Evolutionary conservation across 2,797 vertebrate genomes (phyloP), one percentile per base, ranked within the genome.

Genomic region (Parauchenoglanis punctatus): DNA sequence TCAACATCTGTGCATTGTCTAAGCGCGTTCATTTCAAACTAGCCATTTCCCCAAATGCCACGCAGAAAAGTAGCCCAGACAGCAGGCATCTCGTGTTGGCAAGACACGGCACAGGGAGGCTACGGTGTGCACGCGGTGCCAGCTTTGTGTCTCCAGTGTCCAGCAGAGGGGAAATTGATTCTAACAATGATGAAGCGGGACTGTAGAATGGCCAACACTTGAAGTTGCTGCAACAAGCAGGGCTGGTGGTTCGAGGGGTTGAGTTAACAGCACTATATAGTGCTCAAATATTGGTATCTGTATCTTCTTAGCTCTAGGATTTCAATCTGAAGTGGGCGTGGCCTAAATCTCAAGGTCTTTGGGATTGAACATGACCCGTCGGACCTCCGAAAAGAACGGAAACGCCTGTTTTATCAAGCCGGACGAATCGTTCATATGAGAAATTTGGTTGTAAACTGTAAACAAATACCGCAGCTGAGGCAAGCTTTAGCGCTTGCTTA

Each of bases 81-180:
- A 67, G 68, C 49, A 28, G 87, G 87, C 78, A 58, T 58, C 87
- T 61, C 2, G 17, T 75, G 54, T 73, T 85, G 83, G 87, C 83
- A 61, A 70, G 25, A 54, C 72, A 28, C 3, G 7, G 72, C 72
- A 44, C 4, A 8, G 7, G 54, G 52, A 81, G 18, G 52, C 61
- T 15, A 63, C n/a, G 15, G 31, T 78, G 59, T 25, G 49, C 65
- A 17, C 56, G 40, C 83, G 4, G 44, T 72, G 76, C 83, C 87
- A 72, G 70, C 49, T 73, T 83, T 56, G 59, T 44, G 84, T 85
- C 87, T 86, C 77, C 23, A 61, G 72, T 20, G 40, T 73, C 83
- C 83, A 59, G 18, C 46, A 40, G 68, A 82, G 40, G 80, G 31
- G 61, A 65, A 87, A 84, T 84, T 84, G 23, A 83, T 28, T 58